Percentiles rank a stretch among this genome's conserved stretches.
phyloP scores from a whole-genome alignment of 2,113 vertebrate genomes.

The Xiphias gladius region DNA sequence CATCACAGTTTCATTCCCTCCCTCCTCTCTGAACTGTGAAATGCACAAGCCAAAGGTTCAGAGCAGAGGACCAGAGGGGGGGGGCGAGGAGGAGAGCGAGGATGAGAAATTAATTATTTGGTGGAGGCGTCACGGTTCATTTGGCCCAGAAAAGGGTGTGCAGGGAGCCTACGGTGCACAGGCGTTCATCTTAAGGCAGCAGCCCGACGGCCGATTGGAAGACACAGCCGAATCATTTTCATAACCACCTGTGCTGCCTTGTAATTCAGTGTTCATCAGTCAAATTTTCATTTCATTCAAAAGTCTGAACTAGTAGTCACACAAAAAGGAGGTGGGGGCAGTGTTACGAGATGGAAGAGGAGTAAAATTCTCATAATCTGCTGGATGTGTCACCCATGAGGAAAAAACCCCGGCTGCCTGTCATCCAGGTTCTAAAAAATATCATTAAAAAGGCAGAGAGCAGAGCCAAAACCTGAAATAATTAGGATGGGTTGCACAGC shows the following conservation, averaged over 20 bases:
- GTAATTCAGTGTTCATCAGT: conserved; percentile 23
- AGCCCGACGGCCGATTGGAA: neutral
- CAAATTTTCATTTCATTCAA: neutral
- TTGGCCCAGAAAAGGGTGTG: conserved; percentile 45
- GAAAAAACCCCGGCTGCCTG: neutral
- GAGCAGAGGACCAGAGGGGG: conserved; percentile 4
- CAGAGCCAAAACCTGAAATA: neutral
- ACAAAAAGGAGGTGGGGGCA: neutral
- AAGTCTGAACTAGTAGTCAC: neutral
- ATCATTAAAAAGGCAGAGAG: neutral
- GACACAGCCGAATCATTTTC: conserved; percentile 9
- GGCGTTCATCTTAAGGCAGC: conserved; percentile 17
- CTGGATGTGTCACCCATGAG: neutral
- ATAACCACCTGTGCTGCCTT: conserved; percentile 11
- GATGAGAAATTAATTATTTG: conserved; percentile 69
- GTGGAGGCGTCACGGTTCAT: conserved; percentile 54
- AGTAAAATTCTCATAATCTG: neutral
- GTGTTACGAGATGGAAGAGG: neutral
- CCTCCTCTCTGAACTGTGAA: conserved; percentile 52
- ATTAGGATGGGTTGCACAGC: conserved; percentile 27
- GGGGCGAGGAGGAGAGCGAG: neutral
- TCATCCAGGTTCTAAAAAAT: neutral
- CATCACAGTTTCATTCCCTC: conserved; percentile 46
- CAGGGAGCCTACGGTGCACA: neutral
- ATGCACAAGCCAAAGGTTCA: conserved; percentile 54